phyloP scores from a whole-genome alignment of 2,113 vertebrate genomes.

The Dipodomys stephensi region DNA sequence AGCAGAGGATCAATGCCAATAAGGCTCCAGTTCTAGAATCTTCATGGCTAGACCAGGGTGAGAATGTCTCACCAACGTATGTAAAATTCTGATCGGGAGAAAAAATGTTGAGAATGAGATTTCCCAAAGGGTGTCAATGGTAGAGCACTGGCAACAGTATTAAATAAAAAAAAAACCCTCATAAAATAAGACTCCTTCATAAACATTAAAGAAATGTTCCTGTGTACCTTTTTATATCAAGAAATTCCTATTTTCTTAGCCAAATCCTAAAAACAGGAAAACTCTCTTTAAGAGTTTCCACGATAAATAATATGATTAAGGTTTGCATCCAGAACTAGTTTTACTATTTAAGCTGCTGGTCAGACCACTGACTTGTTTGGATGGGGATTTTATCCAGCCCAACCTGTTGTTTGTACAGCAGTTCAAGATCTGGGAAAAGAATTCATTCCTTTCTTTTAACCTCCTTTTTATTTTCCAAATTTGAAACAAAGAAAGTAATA shows the following conservation, averaged over 20 bases:
- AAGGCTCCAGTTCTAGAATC: background rate
- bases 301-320: conserved; percentile 26
- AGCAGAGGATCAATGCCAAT: background rate
- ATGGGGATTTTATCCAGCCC: conserved; percentile 14
- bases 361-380: background rate
- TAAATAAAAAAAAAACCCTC: background rate
- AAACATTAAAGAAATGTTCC: conserved; percentile 41
- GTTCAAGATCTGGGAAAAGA: background rate
- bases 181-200: conserved; percentile 8
- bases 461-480: background rate
- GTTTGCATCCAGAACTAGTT: background rate
- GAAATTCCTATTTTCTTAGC: conserved; percentile 22
- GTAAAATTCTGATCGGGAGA: background rate
- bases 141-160: conserved; percentile 36
- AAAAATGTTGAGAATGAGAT: background rate
- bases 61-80: background rate
- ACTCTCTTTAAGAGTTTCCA: background rate
- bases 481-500: conserved; percentile 54
- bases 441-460: background rate
- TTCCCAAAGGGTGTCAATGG: background rate
- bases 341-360: background rate
- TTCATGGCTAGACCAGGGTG: background rate
- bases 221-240: conserved; percentile 14
- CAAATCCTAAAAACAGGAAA: conserved; percentile 3
- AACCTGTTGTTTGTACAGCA: conserved; percentile 31